phyloP scores from a whole-genome alignment of 2,888 invertebrate genomes.

The Megaustenia siamemsis region DNA sequence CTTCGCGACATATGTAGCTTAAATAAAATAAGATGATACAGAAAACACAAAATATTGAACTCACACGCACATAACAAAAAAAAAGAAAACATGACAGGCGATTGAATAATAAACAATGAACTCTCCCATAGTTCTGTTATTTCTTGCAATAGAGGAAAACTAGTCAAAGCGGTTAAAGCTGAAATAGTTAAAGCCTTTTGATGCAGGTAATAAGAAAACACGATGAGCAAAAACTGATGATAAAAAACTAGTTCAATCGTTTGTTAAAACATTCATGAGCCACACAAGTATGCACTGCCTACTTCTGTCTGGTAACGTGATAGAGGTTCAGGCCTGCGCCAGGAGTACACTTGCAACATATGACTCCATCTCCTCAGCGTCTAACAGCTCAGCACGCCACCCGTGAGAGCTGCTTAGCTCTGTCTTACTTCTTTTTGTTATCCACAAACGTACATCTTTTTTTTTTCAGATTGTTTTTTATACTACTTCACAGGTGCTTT shows the following conservation, averaged over 20 bases:
- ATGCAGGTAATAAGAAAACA: no score
- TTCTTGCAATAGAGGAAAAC: no score
- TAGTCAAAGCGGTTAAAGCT: no score
- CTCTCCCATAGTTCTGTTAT: background rate
- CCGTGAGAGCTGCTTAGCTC: background rate
- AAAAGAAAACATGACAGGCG: no score
- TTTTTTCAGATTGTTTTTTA: background rate
- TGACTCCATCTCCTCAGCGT: background rate
- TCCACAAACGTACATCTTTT: no score
- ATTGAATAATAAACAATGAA: background rate
- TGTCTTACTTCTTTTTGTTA: background rate
- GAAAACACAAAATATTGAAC: no score
- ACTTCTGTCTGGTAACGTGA: background rate
- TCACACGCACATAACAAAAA: no score
- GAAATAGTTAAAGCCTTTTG: no score
- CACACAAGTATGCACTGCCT: background rate
- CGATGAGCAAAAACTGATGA: no score
- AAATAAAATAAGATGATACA: no score
- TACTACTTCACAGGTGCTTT: no score
- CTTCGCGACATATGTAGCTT: no score
- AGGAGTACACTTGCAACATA: background rate
- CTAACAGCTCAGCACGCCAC: background rate
- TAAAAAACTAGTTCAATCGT: background rate
- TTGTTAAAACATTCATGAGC: background rate
- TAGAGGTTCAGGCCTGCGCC: background rate